Percentiles rank a stretch among this genome's conserved stretches.
Conservation (phyloP, 2,797 vertebrate species). For the Anomalospiza imberbis region DNA sequence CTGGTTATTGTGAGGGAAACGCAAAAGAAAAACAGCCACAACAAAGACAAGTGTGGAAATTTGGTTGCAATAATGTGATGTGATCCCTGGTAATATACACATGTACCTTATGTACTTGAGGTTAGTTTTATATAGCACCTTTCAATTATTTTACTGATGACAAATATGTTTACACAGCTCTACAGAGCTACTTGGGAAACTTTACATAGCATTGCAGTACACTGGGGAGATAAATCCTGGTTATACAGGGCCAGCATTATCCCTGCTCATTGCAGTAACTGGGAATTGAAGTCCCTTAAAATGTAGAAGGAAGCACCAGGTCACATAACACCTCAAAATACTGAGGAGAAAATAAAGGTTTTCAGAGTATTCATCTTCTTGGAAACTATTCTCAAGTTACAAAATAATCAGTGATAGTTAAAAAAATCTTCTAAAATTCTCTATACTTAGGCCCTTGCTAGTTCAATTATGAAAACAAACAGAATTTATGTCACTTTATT, state of each 20-base stretch:
- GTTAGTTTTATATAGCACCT: constrained; percentile 7
- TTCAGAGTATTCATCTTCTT: not conserved
- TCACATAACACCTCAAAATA: not conserved
- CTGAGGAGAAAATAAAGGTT: not conserved
- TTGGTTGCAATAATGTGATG: not conserved
- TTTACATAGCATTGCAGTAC: not conserved
- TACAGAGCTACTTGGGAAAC: not conserved
- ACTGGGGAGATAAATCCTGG: not conserved
- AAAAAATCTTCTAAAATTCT: not conserved
- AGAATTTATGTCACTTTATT: not conserved
- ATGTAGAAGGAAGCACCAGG: not conserved
- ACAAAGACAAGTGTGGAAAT: not conserved
- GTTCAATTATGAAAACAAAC: not conserved
- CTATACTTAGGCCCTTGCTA: not conserved
- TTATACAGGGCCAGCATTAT: not conserved
- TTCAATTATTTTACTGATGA: constrained; percentile 16
- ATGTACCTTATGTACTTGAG: not conserved
- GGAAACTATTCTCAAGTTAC: not conserved
- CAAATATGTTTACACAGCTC: constrained; percentile 9
- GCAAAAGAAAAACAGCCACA: not conserved
- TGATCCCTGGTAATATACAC: not conserved
- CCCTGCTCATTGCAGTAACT: not conserved
- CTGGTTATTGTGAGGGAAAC: not conserved
- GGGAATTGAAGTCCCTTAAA: not conserved
- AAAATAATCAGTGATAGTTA: not conserved